These are phyloP conservation scores for Myotis myotis DNA, from an alignment of 2,797 vertebrate genomes.

Conservation along the genomic window DNA sequence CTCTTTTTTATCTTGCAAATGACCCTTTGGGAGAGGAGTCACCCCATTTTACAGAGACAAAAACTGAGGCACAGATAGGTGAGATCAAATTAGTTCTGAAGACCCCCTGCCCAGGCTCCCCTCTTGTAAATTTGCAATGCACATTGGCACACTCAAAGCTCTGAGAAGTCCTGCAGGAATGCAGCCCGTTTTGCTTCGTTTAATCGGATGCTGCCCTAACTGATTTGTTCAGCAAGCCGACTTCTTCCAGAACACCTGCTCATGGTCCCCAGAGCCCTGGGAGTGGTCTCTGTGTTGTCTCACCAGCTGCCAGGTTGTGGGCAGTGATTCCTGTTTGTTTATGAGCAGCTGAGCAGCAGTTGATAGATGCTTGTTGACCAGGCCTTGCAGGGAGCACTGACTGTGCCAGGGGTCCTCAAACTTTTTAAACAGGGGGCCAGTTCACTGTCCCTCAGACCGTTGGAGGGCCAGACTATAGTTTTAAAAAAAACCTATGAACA, in stretches of 20 bases:
- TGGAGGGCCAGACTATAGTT: no score
- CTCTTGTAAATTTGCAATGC: background rate
- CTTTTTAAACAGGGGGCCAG: no score
- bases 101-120: background rate
- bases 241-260: background rate
- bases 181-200: background rate
- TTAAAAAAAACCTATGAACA: no score
- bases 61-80: background rate
- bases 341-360: background rate
- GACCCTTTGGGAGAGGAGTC: background rate
- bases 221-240: background rate
- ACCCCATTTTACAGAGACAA: background rate
- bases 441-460: no score
- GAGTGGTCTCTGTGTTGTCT: no score
- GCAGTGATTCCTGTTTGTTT: background rate
- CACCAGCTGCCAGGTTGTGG: background rate
- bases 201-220: no score
- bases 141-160: rapidly evolving
- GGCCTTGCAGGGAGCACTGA: background rate
- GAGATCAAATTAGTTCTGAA: background rate
- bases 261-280: rapidly evolving
- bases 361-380: background rate
- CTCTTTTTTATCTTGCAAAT: background rate
- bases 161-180: background rate
- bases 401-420: no score